phyloP scores from a whole-genome alignment of 2,113 vertebrate genomes.

The Phoenicopterus ruber region DNA sequence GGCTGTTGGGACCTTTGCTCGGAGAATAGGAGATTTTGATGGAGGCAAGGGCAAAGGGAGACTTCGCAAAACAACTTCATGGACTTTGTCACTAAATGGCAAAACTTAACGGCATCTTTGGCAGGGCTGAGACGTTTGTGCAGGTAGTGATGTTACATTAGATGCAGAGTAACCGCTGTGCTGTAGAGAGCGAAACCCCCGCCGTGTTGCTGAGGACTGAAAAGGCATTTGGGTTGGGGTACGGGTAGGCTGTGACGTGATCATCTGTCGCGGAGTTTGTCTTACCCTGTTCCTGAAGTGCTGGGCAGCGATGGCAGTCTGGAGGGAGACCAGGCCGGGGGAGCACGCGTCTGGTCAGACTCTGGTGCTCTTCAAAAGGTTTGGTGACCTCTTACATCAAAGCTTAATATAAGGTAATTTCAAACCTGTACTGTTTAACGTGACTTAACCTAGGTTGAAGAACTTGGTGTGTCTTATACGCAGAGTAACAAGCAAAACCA shows the following conservation, averaged over 20 bases:
- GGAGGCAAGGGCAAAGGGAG: background rate
- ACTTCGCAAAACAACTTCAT: background rate
- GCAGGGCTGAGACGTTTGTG: background rate
- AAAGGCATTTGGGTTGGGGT: background rate
- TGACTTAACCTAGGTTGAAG: background rate
- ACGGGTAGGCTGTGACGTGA: background rate
- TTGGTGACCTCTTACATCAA: background rate
- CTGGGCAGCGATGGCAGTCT: too few relatives aligned
- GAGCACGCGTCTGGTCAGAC: rapidly evolving
- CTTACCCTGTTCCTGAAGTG: background rate
- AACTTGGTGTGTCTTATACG: background rate
- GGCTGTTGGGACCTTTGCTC: background rate
- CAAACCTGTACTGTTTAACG: rapidly evolving
- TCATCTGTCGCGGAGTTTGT: too few relatives aligned
- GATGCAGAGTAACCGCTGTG: background rate
- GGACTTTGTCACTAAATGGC: background rate
- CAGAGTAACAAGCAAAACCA: background rate
- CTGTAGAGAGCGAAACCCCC: rapidly evolving
- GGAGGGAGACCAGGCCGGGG: background rate
- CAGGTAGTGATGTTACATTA: too few relatives aligned
- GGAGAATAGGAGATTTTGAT: background rate
- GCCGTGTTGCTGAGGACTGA: rapidly evolving
- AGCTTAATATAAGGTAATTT: background rate
- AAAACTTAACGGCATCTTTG: rapidly evolving
- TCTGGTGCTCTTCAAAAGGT: background rate